Evolutionary conservation across 2,888 invertebrate genomes (phyloP), one percentile per base, ranked within the genome.

Genomic region (Lymantria monacha): DNA sequence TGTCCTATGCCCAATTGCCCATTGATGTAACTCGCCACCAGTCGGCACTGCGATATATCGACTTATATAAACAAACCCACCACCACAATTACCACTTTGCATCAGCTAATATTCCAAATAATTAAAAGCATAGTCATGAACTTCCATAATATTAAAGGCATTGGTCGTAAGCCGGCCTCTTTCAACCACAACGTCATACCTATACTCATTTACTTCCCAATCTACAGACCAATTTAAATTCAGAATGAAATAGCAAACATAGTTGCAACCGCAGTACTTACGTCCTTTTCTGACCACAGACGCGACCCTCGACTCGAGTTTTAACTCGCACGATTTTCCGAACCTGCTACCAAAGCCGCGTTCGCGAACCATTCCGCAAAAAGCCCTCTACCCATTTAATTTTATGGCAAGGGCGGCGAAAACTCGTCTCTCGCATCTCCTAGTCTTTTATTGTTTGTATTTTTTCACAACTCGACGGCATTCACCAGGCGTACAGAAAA

Each of bases 371-470:
- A 67, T 63, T 69, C 61, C 57, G 51, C 65, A 71, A 72, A 76
- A 79, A 76, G 65, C 74, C 69, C 70, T 69, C 68, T 71, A 68
- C 70, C 77, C 75, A 79, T 86, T 86, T 83, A 83, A 85, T 85
- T 85, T 86, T 82, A 85, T 80, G 76, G 81, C 73, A 71, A 74
- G 82, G 79, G 79, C 72, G 79, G 79, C 71, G 72, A 80, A 79
- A 78, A 73, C 75, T 74, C 77, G 74, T 73, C 80, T 76, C 74
- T 66, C 61, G 61, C 57, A 67, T 69, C 69, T 66, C 63, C 63
- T 67, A 65, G 74, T 74, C 74, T 81, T 83, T 83, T 83, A 82
- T 84, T 83, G 79, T 84, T 83, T 80, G 77, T 80, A 70, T 85
- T 81, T 80, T 41, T 81, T 70, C 72, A 70, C 78, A 74, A 74